Evolutionary conservation across 2,113 vertebrate genomes (phyloP).

Genomic region (Crotophaga sulcirostris): DNA sequence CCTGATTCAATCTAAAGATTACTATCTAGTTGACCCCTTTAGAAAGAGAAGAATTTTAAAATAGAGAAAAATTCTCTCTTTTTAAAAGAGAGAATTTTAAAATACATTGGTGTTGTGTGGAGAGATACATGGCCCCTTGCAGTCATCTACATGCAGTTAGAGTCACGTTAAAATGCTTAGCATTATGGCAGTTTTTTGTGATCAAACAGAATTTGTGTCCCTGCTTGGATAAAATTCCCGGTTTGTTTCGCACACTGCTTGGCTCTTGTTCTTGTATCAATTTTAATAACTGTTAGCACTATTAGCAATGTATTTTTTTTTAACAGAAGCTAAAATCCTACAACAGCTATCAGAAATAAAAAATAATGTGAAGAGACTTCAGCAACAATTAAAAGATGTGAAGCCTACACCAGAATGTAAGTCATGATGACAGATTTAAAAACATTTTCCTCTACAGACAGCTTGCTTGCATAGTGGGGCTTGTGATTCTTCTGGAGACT

Average conservation of each 20-base stretch:
- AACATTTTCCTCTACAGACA: neutral
- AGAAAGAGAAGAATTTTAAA: neutral
- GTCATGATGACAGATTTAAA: neutral
- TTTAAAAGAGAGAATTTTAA: too few species aligned
- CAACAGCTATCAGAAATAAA: conserved; percentile 85
- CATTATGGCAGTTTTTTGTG: neutral
- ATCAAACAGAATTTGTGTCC: neutral
- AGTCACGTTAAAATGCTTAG: neutral
- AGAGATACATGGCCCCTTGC: fast-evolving
- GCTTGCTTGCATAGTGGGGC: neutral
- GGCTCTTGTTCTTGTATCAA: neutral
- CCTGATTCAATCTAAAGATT: neutral
- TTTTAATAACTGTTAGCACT: neutral
- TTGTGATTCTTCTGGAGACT: neutral
- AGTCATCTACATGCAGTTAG: neutral
- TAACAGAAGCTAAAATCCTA: conserved; percentile 79
- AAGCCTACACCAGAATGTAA: conserved; percentile 86
- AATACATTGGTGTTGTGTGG: neutral
- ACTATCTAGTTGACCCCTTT: neutral
- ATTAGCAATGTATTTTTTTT: neutral
- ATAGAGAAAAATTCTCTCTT: too few species aligned
- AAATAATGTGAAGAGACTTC: conserved; percentile 82
- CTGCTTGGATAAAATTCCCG: neutral
- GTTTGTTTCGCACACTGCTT: neutral
- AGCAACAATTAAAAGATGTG: conserved; percentile 82